Conservation (phyloP, 1,140 invertebrate species). For the Rhagoletis zephyria region DNA sequence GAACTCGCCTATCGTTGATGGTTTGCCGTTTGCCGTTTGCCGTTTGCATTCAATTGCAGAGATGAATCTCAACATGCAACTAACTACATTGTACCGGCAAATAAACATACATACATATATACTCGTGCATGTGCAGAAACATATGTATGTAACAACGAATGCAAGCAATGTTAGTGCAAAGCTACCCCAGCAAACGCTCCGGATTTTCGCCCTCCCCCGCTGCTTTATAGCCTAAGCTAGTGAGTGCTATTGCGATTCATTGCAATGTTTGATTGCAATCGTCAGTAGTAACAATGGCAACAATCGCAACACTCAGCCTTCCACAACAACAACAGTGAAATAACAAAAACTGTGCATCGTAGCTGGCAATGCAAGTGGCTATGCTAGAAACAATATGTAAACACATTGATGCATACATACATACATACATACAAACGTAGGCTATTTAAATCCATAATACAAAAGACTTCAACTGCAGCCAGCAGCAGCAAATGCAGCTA, state of each 20-base stretch:
- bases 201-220: background rate
- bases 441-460: conserved; percentile 17
- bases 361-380: conserved; percentile 1
- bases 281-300: conserved; percentile 47
- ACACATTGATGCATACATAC: background rate
- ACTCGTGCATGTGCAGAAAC: background rate
- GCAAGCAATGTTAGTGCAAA: too few species aligned
- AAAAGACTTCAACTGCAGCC: conserved; percentile 22
- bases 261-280: conserved; percentile 51
- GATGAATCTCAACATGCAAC: conserved; percentile 45
- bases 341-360: background rate
- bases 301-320: conserved; percentile 23
- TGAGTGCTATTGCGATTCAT: conserved; percentile 42
- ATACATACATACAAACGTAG: background rate
- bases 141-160: background rate
- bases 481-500: conserved; percentile 17
- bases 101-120: background rate
- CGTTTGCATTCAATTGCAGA: conserved; percentile 25
- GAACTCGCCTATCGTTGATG: conserved; percentile 27
- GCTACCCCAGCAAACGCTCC: background rate
- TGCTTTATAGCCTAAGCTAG: background rate
- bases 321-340: background rate
- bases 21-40: background rate
- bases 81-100: background rate
- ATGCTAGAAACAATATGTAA: background rate